A percentile compares a stretch with the other conserved stretches of the same genome.
phyloP scores from a whole-genome alignment of 2,797 vertebrate genomes.

The Pelodytes ibericus region DNA sequence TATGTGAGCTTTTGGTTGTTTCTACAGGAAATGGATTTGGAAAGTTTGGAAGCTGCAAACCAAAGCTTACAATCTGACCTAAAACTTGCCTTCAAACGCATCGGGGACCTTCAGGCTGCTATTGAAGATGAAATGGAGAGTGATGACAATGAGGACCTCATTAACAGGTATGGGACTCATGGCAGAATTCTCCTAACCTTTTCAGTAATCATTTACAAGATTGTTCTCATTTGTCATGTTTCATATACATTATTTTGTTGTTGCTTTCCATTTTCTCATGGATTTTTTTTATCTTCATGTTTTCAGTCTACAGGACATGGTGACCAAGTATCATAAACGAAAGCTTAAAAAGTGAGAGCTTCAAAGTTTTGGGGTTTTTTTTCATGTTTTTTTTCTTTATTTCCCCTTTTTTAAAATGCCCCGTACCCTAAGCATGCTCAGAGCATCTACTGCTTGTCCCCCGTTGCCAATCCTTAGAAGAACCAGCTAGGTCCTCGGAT shows the following conservation, averaged over 20 bases:
- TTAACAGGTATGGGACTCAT: slow-evolving; percentile 88
- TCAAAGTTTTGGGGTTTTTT: no score
- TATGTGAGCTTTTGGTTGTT: no score
- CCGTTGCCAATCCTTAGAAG: not conserved
- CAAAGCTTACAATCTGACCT: slow-evolving; percentile 96
- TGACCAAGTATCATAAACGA: slow-evolving; percentile 97
- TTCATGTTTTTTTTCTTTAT: no score
- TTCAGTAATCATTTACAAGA: not conserved
- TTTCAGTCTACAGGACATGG: slow-evolving; percentile 96
- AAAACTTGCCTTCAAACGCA: slow-evolving; percentile 96
- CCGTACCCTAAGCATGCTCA: slow-evolving; percentile 64
- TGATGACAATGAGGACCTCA: slow-evolving; percentile 95
- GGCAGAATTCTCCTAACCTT: not conserved
- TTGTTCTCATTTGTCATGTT: not conserved
- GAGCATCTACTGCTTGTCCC: slow-evolving; percentile 38
- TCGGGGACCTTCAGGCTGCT: slow-evolving; percentile 95
- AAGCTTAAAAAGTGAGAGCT: slow-evolving; percentile 93
- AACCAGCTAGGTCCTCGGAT: slow-evolving; percentile 12
- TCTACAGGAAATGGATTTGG: slow-evolving; percentile 94
- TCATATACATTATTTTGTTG: slow-evolving; percentile 32
- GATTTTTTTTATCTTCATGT: slow-evolving; percentile 50
- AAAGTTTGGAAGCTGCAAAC: slow-evolving; percentile 94
- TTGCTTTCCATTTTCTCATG: slow-evolving; percentile 48
- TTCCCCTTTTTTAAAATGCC: slow-evolving; percentile 20
- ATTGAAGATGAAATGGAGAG: slow-evolving; percentile 99